Evolutionary conservation across 2,113 vertebrate species (phyloP).

Genomic region (Vidua chalybeata): DNA sequence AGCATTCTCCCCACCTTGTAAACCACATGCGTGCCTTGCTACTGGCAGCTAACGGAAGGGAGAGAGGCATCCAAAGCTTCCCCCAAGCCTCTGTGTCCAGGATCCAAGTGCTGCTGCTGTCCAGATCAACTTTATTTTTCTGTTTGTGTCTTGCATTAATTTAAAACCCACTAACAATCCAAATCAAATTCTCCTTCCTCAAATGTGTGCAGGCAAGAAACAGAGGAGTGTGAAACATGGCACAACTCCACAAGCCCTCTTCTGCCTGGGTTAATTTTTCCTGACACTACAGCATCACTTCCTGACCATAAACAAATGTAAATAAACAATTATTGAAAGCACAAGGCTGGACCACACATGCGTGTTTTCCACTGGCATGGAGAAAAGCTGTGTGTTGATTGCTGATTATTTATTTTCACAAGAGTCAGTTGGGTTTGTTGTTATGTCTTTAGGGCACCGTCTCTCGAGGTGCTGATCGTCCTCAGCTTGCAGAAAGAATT

Average conservation of each 20-base stretch:
- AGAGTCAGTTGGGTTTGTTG: neutral
- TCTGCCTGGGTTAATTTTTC: neutral
- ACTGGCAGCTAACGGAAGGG: neutral
- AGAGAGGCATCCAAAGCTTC: neutral
- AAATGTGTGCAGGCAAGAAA: neutral
- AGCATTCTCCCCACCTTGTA: neutral
- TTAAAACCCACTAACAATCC: neutral
- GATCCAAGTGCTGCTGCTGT: neutral
- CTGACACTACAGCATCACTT: neutral
- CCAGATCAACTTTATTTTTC: neutral
- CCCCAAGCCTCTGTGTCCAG: neutral
- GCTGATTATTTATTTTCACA: conserved; percentile 27
- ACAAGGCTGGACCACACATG: conserved; percentile 42
- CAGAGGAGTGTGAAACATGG: neutral
- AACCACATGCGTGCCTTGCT: neutral
- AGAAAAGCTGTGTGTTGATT: neutral
- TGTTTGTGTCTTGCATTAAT: neutral
- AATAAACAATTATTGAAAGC: conserved; percentile 27
- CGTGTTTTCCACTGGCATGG: neutral
- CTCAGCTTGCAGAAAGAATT: conserved; percentile 11
- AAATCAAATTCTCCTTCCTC: neutral
- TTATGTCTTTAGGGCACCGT: neutral
- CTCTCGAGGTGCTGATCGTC: neutral
- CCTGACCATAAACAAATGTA: neutral
- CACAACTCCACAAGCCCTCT: neutral